A percentile compares a stretch with the other conserved stretches of the same genome.
These are phyloP conservation scores for Ageneiosus marmoratus DNA, from an alignment of 2,113 vertebrate genomes.

Conservation along the genomic window DNA sequence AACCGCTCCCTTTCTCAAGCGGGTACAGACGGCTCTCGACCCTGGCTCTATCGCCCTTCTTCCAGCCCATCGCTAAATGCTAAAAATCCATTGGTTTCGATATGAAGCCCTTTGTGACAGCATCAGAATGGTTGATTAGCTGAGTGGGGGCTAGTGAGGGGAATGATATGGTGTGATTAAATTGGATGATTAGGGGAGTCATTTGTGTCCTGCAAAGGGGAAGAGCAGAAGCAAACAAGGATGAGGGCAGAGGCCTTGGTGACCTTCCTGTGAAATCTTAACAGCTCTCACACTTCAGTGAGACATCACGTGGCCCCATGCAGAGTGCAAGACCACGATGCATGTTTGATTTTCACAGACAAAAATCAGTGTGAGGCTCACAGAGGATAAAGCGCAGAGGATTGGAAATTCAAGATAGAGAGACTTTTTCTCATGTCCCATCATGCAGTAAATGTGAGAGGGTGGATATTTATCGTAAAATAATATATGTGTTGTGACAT, in stretches of 20 bases:
- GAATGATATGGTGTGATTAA: conserved; percentile 64
- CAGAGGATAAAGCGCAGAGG: not conserved
- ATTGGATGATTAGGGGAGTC: conserved; percentile 63
- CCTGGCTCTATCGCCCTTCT: conserved; percentile 29
- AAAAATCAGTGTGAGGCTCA: not conserved
- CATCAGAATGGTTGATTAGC: conserved; percentile 62
- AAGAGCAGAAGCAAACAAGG: conserved; percentile 57
- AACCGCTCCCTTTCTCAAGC: conserved; percentile 48
- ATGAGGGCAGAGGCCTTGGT: conserved; percentile 46
- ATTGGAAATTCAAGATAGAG: not conserved
- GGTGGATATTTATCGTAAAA: conserved; percentile 62
- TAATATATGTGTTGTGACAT: conserved; percentile 77
- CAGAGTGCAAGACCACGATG: conserved; percentile 1
- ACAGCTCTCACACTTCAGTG: conserved; percentile 30
- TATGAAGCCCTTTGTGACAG: conserved; percentile 62
- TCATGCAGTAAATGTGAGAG: conserved; percentile 42
- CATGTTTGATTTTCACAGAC: conserved; percentile 16
- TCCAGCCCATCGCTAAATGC: conserved; percentile 53
- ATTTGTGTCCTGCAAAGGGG: conserved; percentile 59
- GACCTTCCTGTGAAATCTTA: conserved; percentile 55
- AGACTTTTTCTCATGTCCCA: conserved; percentile 57
- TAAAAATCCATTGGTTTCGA: conserved; percentile 67
- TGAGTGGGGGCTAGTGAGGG: conserved; percentile 49
- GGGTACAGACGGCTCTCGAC: conserved; percentile 43
- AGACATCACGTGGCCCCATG: not conserved